Conservation (phyloP, 1,140 invertebrate genomes). For the Drosophila nikananu region DNA sequence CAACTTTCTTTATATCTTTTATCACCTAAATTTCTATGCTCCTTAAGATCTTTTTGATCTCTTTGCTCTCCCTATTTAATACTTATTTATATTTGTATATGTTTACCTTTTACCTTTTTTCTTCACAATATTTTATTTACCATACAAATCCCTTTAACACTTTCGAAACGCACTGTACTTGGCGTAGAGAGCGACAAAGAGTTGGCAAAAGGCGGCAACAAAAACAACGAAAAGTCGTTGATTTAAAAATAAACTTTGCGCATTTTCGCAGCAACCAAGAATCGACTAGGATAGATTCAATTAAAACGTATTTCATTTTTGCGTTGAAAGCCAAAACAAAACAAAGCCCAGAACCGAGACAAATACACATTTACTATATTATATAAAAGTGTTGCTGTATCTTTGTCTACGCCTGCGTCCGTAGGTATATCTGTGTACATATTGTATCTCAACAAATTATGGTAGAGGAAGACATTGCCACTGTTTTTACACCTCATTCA, state of each 20-base stretch:
- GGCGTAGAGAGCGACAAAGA: conserved; percentile 33
- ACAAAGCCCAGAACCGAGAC: conserved; percentile 44
- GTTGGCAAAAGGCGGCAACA: conserved; percentile 57
- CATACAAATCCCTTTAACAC: background rate
- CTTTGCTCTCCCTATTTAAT: background rate
- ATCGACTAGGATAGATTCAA: conserved; percentile 71
- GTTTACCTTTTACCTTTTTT: no score
- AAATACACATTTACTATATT: conserved; percentile 38
- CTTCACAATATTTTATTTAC: no score
- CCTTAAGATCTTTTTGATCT: background rate
- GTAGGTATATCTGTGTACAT: conserved; percentile 15
- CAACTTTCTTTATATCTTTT: no score
- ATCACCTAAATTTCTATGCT: background rate
- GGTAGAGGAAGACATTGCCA: conserved; percentile 53
- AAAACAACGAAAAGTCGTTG: conserved; percentile 45
- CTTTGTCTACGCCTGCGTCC: conserved; percentile 19
- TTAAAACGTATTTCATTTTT: conserved; percentile 79
- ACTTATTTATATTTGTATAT: background rate
- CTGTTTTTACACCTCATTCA: conserved; percentile 69
- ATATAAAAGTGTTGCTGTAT: conserved; percentile 61
- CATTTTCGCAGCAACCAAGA: conserved; percentile 62
- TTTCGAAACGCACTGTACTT: conserved; percentile 27
- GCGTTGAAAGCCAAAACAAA: conserved; percentile 60
- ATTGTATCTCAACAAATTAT: conserved; percentile 58
- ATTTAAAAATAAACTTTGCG: conserved; percentile 73